These are phyloP conservation scores for Ammodytes marinus DNA, from an alignment of 2,113 vertebrate genomes.

Conservation along the genomic window DNA sequence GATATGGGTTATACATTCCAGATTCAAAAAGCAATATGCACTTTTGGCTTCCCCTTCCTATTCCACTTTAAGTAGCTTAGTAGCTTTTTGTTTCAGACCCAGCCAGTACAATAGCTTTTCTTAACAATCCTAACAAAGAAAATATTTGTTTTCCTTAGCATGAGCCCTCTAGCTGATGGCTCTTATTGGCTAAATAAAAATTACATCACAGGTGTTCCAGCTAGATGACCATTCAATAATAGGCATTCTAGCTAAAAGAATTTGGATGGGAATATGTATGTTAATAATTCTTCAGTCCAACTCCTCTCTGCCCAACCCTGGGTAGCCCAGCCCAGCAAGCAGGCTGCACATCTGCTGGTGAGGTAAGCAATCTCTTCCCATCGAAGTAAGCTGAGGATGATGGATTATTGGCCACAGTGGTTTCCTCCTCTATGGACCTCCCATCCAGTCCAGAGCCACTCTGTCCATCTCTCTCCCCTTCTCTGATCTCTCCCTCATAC, in stretches of 20 bases:
- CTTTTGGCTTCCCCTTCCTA: no score
- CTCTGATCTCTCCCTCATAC: conserved; percentile 48
- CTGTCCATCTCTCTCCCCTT: conserved; percentile 27
- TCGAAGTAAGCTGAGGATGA: conserved; percentile 78
- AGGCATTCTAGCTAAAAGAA: not conserved
- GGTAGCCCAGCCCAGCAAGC: conserved; percentile 65
- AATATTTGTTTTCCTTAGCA: not conserved
- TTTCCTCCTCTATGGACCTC: conserved; percentile 65
- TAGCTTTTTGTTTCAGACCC: not conserved
- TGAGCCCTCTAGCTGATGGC: not conserved
- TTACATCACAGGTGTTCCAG: not conserved
- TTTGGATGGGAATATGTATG: conserved; percentile 35
- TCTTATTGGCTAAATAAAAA: conserved; percentile 6
- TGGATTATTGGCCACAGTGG: conserved; percentile 78
- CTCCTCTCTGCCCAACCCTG: conserved; percentile 37
- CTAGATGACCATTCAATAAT: not conserved
- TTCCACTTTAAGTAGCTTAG: no score
- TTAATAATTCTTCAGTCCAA: conserved; percentile 29
- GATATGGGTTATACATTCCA: no score
- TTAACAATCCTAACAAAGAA: not conserved
- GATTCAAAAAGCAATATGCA: no score
- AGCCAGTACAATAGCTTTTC: not conserved
- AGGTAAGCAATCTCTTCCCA: conserved; percentile 81
- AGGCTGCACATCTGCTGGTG: conserved; percentile 79
- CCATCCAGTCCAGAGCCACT: conserved; percentile 57